Evolutionary conservation across 1,140 invertebrate genomes (phyloP).

Genomic region (Drosophila obscura): DNA sequence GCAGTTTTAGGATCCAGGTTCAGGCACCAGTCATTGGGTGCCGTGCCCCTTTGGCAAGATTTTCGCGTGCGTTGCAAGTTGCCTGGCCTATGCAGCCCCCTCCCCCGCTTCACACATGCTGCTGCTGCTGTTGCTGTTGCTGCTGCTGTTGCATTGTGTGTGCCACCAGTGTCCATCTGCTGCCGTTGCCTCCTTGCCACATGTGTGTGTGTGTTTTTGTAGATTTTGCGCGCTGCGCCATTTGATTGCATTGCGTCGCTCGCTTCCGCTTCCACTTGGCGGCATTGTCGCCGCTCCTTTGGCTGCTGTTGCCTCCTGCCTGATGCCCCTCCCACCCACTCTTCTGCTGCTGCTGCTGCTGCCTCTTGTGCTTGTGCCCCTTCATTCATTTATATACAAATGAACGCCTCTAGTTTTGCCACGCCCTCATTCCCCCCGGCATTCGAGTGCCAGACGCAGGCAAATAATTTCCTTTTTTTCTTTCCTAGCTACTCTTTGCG

Average conservation of each 20-base stretch:
- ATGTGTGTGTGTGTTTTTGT: slow-evolving; percentile 66
- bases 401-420: slow-evolving; percentile 71
- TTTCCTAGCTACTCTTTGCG: neutral
- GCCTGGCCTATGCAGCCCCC: slow-evolving; percentile 21
- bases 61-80: slow-evolving; percentile 80
- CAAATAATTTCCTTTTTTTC: slow-evolving; percentile 70
- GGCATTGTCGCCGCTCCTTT: slow-evolving; percentile 77
- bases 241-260: slow-evolving; percentile 76
- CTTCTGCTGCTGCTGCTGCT: slow-evolving; percentile 38
- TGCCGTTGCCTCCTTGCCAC: slow-evolving; percentile 16
- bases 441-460: slow-evolving; percentile 76
- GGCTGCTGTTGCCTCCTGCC: slow-evolving; percentile 29
- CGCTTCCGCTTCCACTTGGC: slow-evolving; percentile 66
- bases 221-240: slow-evolving; percentile 77
- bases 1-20: slow-evolving; percentile 32
- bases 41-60: slow-evolving; percentile 63
- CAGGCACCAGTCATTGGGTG: slow-evolving; percentile 34
- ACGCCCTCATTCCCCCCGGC: slow-evolving; percentile 42
- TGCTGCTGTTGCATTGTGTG: slow-evolving; percentile 30
- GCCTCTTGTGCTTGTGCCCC: neutral
- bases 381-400: slow-evolving; percentile 74
- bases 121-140: slow-evolving; percentile 18
- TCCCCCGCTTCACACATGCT: neutral
- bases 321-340: slow-evolving; percentile 1
- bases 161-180: slow-evolving; percentile 32